Base-by-base conservation (phyloP, 2,797 vertebrate species). In the Balearica regulorum region DNA sequence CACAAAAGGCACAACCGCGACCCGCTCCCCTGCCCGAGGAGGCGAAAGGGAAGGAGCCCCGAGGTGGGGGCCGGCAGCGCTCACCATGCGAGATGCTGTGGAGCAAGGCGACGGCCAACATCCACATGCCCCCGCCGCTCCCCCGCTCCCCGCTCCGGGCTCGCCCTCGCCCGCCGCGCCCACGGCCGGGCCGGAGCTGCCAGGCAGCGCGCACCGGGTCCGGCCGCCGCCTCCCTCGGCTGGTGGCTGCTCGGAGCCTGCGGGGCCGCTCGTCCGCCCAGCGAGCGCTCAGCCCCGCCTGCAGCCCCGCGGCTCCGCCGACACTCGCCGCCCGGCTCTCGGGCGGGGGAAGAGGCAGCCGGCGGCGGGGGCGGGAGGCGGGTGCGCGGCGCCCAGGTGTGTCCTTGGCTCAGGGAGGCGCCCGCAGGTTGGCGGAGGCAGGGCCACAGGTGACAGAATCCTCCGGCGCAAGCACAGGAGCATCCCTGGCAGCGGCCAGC, bases 1-100 rank as follows among this genome's bases (percentile, higher is more conserved):
- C 69, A 88, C 91, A 78, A 94, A 82, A 83, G 51, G 44, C 65
- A 25, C 61, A 5, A 2, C 77, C 76, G 64, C 75, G 33, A 66
- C 90, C 94, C 71, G 65, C 73, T 73, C 81, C 79, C 51, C 87
- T 54, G 75, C 86, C 85, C 97, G 66, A 64, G 83, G 48, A 58
- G 87, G 72, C 80, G 94, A 95, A 19, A 53, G 51, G 25, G 53
- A 54, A 54, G 96, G 89, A 87, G 75, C 81, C 93, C 48, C 94
- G 62, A 61, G 75, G 70, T 48, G 62, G 81, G 83, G 72, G 26
- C 72, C 58, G 24, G 64, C 83, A 61, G 87, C 77, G 92, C 99
- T 99, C 98, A 99, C 99, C 99, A 99, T 99, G 99, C 98, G 99
- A 98, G 99, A 99, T 99, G 99, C 99, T 99, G 98, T 99, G 99